Percentiles rank a stretch among this genome's conserved stretches.
Conservation (phyloP, 2,888 invertebrate genomes). For the Cyaniris semiargus region DNA sequence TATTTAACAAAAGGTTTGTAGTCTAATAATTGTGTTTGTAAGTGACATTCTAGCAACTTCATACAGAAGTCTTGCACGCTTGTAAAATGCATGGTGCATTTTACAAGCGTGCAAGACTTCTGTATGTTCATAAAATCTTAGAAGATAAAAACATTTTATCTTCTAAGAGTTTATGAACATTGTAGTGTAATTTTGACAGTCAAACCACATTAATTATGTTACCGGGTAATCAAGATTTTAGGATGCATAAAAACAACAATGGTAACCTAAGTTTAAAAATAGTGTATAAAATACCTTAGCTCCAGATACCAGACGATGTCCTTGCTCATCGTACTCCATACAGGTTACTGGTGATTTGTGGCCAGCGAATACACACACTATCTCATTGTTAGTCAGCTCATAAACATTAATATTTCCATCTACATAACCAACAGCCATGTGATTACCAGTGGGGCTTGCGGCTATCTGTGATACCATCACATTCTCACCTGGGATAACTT, state of each 20-base stretch:
- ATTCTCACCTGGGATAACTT: constrained; percentile 90
- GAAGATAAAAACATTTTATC: no score
- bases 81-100: no score
- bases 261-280: no score
- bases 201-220: no score
- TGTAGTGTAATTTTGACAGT: no score
- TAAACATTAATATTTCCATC: constrained; percentile 94
- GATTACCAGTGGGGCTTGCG: constrained; percentile 86
- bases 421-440: constrained; percentile 94
- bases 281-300: constrained; percentile 82
- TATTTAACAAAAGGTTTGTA: not conserved
- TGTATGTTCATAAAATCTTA: no score
- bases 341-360: constrained; percentile 92
- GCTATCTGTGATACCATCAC: constrained; percentile 88
- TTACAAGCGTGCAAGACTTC: no score
- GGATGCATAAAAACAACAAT: no score
- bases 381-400: constrained; percentile 86
- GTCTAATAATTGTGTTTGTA: constrained; percentile 6
- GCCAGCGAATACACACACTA: constrained; percentile 87
- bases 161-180: no score
- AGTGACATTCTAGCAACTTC: no score
- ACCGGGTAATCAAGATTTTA: no score
- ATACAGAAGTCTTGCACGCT: no score
- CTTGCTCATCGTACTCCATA: constrained; percentile 90
- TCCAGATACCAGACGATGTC: constrained; percentile 93